Conservation (phyloP, 2,113 vertebrate species). For the Trogon surrucura region DNA sequence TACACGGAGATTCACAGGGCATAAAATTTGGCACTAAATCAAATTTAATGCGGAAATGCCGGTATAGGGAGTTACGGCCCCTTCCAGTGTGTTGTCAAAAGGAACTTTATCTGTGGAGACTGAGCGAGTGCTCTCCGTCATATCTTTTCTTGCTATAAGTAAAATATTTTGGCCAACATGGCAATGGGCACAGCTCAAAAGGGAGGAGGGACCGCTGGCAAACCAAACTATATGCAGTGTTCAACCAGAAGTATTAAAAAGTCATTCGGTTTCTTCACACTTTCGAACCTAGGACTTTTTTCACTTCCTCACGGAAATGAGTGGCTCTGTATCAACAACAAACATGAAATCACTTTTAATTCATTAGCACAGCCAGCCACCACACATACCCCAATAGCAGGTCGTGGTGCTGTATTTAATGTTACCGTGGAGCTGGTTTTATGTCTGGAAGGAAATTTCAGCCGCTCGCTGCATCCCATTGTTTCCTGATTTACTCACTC, state of each 20-base stretch:
- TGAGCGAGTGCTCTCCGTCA: not conserved
- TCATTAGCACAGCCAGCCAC: not conserved
- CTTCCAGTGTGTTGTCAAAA: not conserved
- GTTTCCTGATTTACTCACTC: not conserved
- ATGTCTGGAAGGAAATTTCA: not conserved
- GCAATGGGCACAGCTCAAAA: not conserved
- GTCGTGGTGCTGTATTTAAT: not conserved
- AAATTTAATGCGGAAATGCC: not conserved
- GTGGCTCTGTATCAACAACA: not conserved
- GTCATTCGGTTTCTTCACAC: not conserved
- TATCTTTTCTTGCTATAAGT: constrained; percentile 10
- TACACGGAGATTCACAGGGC: constrained; percentile 16
- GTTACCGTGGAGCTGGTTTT: not conserved
- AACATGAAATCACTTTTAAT: not conserved
- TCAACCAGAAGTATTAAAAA: not conserved
- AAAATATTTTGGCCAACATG: not conserved
- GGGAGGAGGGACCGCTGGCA: not conserved
- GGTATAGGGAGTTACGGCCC: not conserved
- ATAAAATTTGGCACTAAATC: constrained; percentile 22
- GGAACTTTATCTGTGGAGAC: constrained; percentile 6
- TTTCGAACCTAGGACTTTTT: not conserved
- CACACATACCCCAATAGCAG: not conserved
- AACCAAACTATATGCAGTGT: not conserved
- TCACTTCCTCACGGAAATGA: not conserved
- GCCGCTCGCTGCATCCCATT: not conserved